Conservation (phyloP, 2,888 invertebrate genomes). For the Girardia tigrina region DNA sequence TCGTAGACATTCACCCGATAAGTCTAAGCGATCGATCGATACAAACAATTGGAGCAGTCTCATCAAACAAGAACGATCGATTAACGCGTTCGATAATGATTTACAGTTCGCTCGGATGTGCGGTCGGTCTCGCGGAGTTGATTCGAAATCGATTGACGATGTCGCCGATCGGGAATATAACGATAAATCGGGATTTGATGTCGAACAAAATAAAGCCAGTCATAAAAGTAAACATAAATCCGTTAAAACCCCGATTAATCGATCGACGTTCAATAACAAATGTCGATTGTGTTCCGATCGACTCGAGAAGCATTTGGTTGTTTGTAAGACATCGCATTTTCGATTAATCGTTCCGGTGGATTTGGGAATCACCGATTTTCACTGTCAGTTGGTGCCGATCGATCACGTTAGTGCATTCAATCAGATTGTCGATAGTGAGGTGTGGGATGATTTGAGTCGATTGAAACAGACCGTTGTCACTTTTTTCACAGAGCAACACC, state of each 20-base stretch:
- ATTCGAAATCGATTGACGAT: not conserved
- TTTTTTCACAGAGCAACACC: conserved; percentile 58
- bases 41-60: not conserved
- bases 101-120: not conserved
- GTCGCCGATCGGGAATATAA: not conserved
- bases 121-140: not conserved
- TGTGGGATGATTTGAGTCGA: conserved; percentile 62
- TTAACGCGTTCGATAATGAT: not conserved
- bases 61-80: not conserved
- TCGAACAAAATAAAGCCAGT: not conserved
- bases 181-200: not conserved
- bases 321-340: not conserved
- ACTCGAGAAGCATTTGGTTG: conserved; percentile 24
- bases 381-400: conserved; percentile 70
- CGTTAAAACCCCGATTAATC: no score
- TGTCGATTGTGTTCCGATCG: not conserved
- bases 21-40: not conserved
- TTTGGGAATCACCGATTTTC: conserved; percentile 67
- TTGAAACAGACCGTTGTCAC: conserved; percentile 30
- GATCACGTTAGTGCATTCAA: conserved; percentile 68
- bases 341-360: conserved; percentile 69
- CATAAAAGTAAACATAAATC: not conserved
- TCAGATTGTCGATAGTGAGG: conserved; percentile 71
- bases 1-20: not conserved
- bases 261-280: not conserved